phyloP scores from a whole-genome alignment of 1,140 invertebrate species.

The Temnothorax nylanderi region DNA sequence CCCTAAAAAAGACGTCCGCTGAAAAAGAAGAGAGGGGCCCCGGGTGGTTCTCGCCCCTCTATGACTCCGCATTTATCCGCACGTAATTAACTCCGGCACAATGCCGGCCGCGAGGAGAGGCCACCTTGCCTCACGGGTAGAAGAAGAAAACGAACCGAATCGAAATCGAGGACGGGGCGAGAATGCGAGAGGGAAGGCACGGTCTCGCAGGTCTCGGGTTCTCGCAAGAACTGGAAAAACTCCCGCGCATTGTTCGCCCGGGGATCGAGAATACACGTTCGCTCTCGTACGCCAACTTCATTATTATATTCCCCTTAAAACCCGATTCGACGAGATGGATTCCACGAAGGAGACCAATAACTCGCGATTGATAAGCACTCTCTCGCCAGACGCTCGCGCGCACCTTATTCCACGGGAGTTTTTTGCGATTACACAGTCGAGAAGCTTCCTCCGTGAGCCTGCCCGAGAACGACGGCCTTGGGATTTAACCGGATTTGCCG shows the following conservation, averaged over 20 bases:
- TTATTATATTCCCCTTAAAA: conserved; percentile 43
- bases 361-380: conserved; percentile 50
- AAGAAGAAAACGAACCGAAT: conserved; percentile 63
- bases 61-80: conserved; percentile 84
- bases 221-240: conserved; percentile 63
- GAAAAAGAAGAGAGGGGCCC: conserved; percentile 57
- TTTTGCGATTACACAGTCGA: conserved; percentile 35
- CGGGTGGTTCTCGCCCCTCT: conserved; percentile 60
- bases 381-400: background rate
- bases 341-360: conserved; percentile 28
- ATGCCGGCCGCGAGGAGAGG: conserved; percentile 75
- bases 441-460: background rate
- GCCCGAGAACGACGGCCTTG: conserved; percentile 36
- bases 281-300: conserved; percentile 19
- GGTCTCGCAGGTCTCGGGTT: background rate
- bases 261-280: conserved; percentile 36
- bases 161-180: conserved; percentile 5
- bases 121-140: conserved; percentile 60
- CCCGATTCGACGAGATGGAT: background rate
- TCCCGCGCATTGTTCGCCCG: conserved; percentile 48
- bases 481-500: conserved; percentile 50
- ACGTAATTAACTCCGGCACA: conserved; percentile 85
- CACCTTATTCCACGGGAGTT: background rate
- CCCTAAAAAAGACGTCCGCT: conserved; percentile 47
- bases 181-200: background rate